These are phyloP conservation scores for Sialia sialis DNA, from an alignment of 2,113 vertebrate genomes.

Conservation along the genomic window DNA sequence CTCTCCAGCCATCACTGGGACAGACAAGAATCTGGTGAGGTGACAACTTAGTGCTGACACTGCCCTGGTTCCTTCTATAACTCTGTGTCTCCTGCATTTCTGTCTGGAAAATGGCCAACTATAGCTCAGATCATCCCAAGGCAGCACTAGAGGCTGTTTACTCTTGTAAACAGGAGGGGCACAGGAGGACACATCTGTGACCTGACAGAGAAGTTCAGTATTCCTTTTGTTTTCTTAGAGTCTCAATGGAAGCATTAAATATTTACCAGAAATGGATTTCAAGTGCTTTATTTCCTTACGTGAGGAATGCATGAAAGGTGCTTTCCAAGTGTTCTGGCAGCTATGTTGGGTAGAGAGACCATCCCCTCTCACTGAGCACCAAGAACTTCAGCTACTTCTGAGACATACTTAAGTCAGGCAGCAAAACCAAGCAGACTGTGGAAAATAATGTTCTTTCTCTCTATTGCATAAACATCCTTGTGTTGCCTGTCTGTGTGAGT, in stretches of 20 bases:
- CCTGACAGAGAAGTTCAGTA: background rate
- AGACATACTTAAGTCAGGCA: background rate
- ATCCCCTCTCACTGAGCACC: background rate
- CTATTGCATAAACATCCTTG: background rate
- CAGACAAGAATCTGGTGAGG: background rate
- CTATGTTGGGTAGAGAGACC: background rate
- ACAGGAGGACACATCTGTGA: rapidly evolving
- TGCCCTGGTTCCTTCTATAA: background rate
- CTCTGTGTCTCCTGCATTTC: background rate
- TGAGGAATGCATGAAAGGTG: background rate
- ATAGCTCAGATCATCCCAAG: background rate
- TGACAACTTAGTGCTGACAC: background rate
- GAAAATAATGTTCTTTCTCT: background rate
- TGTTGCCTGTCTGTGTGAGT: background rate
- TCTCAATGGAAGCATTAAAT: background rate
- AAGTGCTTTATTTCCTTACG: background rate
- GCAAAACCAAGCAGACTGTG: background rate
- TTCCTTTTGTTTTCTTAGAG: background rate
- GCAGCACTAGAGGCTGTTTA: background rate
- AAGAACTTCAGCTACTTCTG: background rate
- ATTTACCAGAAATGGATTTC: background rate
- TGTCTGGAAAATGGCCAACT: background rate
- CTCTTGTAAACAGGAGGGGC: background rate
- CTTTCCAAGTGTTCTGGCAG: background rate
- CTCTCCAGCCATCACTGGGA: background rate